Evolutionary conservation across 2,113 vertebrate species (phyloP).

Genomic region (Rhombomys opimus): DNA sequence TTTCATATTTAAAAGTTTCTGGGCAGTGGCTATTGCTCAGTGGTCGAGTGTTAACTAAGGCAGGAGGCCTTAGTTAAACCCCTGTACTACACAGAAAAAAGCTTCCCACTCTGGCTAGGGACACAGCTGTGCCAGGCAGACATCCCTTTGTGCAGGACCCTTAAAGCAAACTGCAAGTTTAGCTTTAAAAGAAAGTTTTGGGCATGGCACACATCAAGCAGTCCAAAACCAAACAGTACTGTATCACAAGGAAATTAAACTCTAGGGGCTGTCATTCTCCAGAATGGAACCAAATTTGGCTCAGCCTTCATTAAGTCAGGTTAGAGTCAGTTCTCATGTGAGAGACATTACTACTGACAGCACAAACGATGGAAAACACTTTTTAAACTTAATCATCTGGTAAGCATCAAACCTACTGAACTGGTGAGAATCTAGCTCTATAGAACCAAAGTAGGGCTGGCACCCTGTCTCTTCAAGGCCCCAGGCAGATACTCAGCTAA

Average conservation of each 20-base stretch:
- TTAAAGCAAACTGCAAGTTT: not conserved
- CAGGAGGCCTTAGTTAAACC: not conserved
- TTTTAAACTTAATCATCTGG: not conserved
- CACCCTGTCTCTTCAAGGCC: not conserved
- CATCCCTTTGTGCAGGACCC: not conserved
- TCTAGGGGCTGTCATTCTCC: not conserved
- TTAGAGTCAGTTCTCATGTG: not conserved
- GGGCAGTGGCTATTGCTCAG: not conserved
- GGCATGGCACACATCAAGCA: not conserved
- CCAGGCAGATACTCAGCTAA: not conserved
- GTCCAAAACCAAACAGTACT: not conserved
- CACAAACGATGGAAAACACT: not conserved
- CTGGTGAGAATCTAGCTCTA: not conserved
- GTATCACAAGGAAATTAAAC: not conserved
- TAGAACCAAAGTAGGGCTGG: not conserved
- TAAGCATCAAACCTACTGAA: not conserved
- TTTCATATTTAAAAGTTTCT: not conserved
- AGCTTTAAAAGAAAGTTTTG: constrained; percentile 2
- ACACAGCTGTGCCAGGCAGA: not conserved
- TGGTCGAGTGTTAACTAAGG: not conserved
- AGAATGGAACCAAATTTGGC: not conserved
- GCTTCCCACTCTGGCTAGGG: not conserved
- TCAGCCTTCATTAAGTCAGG: not conserved
- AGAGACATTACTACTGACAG: not conserved
- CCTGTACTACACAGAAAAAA: not conserved